Evolutionary conservation across 1,140 invertebrate genomes (phyloP), one percentile per base, ranked within the genome.

Genomic region (Anoplophora glabripennis): DNA sequence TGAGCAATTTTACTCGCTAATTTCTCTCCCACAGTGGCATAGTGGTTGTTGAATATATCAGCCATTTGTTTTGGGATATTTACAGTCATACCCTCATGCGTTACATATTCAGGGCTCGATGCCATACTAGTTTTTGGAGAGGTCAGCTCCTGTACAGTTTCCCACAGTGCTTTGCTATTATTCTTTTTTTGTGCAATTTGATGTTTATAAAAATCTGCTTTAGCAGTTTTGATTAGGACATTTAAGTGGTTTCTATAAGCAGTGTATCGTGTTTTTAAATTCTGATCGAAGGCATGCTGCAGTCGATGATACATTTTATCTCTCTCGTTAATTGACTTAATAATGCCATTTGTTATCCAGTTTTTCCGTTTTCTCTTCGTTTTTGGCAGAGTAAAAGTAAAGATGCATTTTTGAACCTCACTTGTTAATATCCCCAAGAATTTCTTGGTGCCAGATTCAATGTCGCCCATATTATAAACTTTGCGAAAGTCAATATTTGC

Each of bases 341-440:
- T 53, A 15, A 53, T n/a, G 17, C 49, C 49, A 17, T 53, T 53
- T 34, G 34, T 53, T 12, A 53, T 53, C 49, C 49, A 53, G 36
- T 4, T 41, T 53, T 18, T 38, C 17, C 49, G 49, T 53, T 53
- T 53, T 28, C 21, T 28, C 5, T 53, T 53, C 2, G 3, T 28
- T 38, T 53, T 53, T 53, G 34, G 9, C 36, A 11, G 9, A n/a
- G n/a, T 53, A 36, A 37, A 33, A 3, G 35, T 7, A 7, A 17
- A 37, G 15, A 12, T 53, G 34, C 14, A 17, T n/a, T 40, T 53
- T 53, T 17, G 8, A 38, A 41, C 14, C 1, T 53, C 38, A 37
- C 9, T 37, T 28, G 17, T 8, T 8, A 41, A n/a, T 17, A 41
- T 53, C n/a, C 15, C n/a, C 17, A 41, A 33, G n/a, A 40, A 53